Conservation (phyloP, 2,113 vertebrate genomes). For the Alethe castanea region DNA sequence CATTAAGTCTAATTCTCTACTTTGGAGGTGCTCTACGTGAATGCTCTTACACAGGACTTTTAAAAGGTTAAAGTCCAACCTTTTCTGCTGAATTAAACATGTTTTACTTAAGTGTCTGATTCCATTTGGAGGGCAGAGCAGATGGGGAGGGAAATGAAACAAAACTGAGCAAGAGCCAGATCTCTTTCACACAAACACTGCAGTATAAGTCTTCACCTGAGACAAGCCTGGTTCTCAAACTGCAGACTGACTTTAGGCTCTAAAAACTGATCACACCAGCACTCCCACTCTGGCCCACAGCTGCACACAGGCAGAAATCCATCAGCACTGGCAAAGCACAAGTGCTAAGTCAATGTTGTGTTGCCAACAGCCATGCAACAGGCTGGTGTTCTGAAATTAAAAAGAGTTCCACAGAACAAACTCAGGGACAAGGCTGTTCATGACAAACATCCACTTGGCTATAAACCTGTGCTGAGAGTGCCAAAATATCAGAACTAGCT, state of each 20-base stretch:
- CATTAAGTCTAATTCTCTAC: neutral
- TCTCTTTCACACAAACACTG: neutral
- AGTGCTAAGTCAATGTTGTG: neutral
- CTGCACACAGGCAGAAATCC: neutral
- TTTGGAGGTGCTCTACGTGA: neutral
- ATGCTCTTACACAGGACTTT: neutral
- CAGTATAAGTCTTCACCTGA: neutral
- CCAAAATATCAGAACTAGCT: neutral
- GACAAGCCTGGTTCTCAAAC: neutral
- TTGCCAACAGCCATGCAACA: neutral
- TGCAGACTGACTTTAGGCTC: neutral
- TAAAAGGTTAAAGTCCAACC: neutral
- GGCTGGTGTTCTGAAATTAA: neutral
- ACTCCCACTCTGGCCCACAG: neutral
- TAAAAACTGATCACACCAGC: neutral
- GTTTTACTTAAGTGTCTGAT: neutral
- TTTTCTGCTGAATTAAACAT: neutral
- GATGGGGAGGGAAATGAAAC: neutral
- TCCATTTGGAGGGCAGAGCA: neutral
- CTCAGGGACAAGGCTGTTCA: neutral
- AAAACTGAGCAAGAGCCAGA: neutral
- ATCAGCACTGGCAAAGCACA: neutral
- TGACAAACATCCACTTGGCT: neutral
- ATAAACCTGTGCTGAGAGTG: neutral
- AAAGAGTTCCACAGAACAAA: constrained; percentile 10